These are phyloP conservation scores for Amphiduros pacificus DNA, from an alignment of 2,888 invertebrate genomes.

Conservation along the genomic window DNA sequence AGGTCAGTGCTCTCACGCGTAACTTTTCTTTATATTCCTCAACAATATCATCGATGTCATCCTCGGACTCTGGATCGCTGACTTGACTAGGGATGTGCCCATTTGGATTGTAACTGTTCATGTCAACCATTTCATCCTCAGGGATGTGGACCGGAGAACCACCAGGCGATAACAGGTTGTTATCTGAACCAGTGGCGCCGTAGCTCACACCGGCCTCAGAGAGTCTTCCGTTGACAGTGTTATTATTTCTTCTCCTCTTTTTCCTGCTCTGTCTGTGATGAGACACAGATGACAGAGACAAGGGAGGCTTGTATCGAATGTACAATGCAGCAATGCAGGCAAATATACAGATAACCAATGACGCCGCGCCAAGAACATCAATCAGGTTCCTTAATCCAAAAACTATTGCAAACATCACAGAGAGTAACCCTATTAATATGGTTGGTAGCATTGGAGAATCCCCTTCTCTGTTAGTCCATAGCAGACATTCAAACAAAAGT, in stretches of 20 bases:
- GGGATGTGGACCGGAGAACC: not conserved
- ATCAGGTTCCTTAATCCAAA: not conserved
- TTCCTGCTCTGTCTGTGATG: no score
- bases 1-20: constrained; percentile 5
- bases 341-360: no score
- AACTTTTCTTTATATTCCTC: constrained; percentile 16
- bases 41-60: constrained; percentile 16
- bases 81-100: no score
- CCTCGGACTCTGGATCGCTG: constrained; percentile 8
- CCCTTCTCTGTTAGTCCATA: not conserved
- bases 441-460: not conserved
- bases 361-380: no score
- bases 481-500: not conserved
- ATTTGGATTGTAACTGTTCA: no score
- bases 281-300: no score
- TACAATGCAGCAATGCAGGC: no score
- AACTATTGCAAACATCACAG: not conserved
- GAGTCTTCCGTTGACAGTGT: no score
- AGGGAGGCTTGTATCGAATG: no score
- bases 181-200: not conserved
- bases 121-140: no score
- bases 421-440: not conserved
- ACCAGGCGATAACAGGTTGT: not conserved
- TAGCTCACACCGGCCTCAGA: no score
- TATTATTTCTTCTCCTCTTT: no score